Conservation (phyloP, 2,797 vertebrate genomes). For the Selene dorsalis region DNA sequence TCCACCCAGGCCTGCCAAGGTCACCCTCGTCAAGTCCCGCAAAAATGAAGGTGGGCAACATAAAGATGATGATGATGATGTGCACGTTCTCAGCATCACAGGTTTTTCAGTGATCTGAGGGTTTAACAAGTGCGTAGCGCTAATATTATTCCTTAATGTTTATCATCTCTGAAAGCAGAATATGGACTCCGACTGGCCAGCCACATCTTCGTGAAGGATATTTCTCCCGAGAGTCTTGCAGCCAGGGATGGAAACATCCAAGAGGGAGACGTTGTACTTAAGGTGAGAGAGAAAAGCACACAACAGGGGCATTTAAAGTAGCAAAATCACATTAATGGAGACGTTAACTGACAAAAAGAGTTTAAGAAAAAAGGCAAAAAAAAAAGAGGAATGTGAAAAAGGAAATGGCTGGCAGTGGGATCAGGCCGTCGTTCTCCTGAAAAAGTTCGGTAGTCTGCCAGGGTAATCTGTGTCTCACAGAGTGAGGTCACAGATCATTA, state of each 20-base stretch:
- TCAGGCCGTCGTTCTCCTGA: conserved; percentile 7
- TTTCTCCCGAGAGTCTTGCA: conserved; percentile 97
- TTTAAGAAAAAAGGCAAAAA: neutral
- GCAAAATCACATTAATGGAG: neutral
- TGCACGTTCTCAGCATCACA: too few species aligned
- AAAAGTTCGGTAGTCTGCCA: conserved; percentile 17
- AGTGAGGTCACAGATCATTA: conserved; percentile 63
- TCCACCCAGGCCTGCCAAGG: conserved; percentile 92
- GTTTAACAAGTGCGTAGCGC: neutral
- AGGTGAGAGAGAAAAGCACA: conserved; percentile 86
- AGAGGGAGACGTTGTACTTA: conserved; percentile 97
- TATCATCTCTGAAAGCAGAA: conserved; percentile 82
- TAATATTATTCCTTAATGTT: conserved; percentile 44
- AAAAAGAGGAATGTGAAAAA: neutral
- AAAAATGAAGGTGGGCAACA: conserved; percentile 93
- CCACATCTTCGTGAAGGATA: conserved; percentile 99
- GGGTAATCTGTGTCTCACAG: conserved; percentile 19
- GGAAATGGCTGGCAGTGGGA: neutral
- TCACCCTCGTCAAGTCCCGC: conserved; percentile 96
- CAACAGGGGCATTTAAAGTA: neutral
- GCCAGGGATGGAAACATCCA: conserved; percentile 98
- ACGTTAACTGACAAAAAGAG: neutral
- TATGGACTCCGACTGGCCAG: conserved; percentile 97
- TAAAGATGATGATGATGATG: neutral
- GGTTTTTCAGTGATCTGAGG: neutral